phyloP scores from a whole-genome alignment of 2,888 invertebrate species.

The Rhagium mordax region DNA sequence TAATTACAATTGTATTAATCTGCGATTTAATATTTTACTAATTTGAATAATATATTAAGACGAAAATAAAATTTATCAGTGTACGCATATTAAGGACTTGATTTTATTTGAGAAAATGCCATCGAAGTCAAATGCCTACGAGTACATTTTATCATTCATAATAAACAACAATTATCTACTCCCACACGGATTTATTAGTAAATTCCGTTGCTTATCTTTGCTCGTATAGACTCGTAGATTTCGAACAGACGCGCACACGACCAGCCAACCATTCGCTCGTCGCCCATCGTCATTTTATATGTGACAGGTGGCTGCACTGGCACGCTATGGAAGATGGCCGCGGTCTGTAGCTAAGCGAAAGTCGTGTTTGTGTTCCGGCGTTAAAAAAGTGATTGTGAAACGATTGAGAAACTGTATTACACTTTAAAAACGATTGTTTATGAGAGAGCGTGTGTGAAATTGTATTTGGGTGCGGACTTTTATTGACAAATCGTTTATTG shows the following conservation, averaged over 20 bases:
- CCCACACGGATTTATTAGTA: constrained; percentile 22
- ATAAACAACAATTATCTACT: constrained; percentile 12
- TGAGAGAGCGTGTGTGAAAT: constrained; percentile 50
- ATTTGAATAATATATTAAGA: no score
- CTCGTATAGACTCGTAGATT: constrained; percentile 15
- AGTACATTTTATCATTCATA: neutral
- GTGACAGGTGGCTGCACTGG: constrained; percentile 70
- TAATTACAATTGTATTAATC: no score
- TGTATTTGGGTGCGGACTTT: constrained; percentile 37
- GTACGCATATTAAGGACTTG: no score
- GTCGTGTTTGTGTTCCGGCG: constrained; percentile 57
- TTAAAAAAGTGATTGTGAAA: constrained; percentile 61
- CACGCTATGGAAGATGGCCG: constrained; percentile 69
- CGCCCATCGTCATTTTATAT: constrained; percentile 60
- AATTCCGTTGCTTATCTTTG: constrained; percentile 26
- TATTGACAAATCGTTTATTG: constrained; percentile 36
- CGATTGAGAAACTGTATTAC: constrained; percentile 54
- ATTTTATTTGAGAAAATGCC: neutral
- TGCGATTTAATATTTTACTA: no score
- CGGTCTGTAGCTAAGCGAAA: constrained; percentile 62
- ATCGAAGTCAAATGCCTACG: neutral
- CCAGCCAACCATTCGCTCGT: no score
- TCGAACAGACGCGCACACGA: constrained; percentile 60
- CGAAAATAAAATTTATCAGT: no score
- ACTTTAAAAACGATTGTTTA: constrained; percentile 53